Conservation (phyloP, 1,140 invertebrate genomes). For the Bombus vancouverensis region DNA sequence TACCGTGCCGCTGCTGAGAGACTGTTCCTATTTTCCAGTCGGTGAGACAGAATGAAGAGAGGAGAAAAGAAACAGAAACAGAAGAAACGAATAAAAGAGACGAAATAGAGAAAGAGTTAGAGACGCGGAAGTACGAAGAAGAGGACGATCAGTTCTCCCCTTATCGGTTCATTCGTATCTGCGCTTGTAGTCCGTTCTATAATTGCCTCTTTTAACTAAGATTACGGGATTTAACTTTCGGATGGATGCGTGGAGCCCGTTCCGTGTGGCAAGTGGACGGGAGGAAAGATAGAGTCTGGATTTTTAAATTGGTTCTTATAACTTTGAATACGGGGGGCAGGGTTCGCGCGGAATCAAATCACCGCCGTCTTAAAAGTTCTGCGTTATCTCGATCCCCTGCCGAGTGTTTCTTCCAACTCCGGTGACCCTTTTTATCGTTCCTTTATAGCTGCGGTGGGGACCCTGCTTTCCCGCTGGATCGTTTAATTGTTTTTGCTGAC, state of each 20-base stretch:
- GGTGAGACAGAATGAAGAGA: constrained; percentile 38
- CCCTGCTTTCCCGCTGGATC: not conserved
- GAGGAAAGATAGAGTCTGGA: constrained; percentile 41
- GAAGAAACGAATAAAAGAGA: constrained; percentile 29
- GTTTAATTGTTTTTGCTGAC: constrained; percentile 14
- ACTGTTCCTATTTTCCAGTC: constrained; percentile 48
- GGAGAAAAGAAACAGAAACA: constrained; percentile 50
- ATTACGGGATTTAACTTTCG: constrained; percentile 76
- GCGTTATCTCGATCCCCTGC: constrained; percentile 49
- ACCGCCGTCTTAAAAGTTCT: constrained; percentile 73
- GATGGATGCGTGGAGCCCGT: constrained; percentile 46
- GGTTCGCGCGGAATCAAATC: constrained; percentile 71
- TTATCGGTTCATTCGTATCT: constrained; percentile 74
- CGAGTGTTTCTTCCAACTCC: constrained; percentile 26
- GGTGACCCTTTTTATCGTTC: constrained; percentile 17
- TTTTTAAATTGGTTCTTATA: constrained; percentile 81
- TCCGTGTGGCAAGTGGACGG: constrained; percentile 3
- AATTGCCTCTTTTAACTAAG: constrained; percentile 81
- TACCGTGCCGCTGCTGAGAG: constrained; percentile 18
- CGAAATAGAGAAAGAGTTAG: constrained; percentile 53
- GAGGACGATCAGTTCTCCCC: constrained; percentile 71
- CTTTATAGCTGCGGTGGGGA: not conserved
- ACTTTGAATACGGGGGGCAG: constrained; percentile 74
- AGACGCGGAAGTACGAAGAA: not conserved
- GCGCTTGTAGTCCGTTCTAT: constrained; percentile 70